Evolutionary conservation across 2,797 vertebrate species (phyloP).

Genomic region (Pyrrhura leucotis): DNA sequence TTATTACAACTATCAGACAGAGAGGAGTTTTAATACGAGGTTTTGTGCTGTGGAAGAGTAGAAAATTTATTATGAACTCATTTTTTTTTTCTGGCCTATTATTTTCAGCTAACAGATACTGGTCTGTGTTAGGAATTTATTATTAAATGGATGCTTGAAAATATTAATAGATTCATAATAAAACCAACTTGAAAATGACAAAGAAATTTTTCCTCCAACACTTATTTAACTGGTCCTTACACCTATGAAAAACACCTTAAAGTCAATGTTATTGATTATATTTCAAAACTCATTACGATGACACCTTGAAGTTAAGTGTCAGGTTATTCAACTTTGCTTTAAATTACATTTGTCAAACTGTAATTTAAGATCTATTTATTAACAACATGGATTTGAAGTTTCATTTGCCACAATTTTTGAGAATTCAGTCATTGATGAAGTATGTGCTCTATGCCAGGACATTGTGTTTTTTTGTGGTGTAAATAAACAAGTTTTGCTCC

Average conservation of each 20-base stretch:
- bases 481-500: not conserved
- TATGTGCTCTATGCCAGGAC: not conserved
- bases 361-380: slow-evolving; percentile 7
- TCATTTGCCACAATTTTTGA: slow-evolving; percentile 29
- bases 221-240: slow-evolving; percentile 20
- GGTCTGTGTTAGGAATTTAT: not conserved
- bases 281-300: slow-evolving; percentile 11
- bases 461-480: not conserved
- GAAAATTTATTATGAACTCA: not conserved
- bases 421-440: not conserved
- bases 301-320: not conserved
- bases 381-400: not conserved
- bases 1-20: not conserved
- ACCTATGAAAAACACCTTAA: not conserved
- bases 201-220: not conserved
- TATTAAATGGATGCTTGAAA: not conserved
- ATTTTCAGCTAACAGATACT: not conserved
- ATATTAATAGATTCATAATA: not conserved
- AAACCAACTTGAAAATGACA: not conserved
- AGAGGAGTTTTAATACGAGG: not conserved
- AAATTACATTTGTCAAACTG: slow-evolving; percentile 24
- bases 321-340: slow-evolving; percentile 42
- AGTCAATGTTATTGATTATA: slow-evolving; percentile 46
- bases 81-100: not conserved
- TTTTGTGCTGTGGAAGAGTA: not conserved